Conservation (phyloP, 1,140 invertebrate species). For the Homarus americanus region DNA sequence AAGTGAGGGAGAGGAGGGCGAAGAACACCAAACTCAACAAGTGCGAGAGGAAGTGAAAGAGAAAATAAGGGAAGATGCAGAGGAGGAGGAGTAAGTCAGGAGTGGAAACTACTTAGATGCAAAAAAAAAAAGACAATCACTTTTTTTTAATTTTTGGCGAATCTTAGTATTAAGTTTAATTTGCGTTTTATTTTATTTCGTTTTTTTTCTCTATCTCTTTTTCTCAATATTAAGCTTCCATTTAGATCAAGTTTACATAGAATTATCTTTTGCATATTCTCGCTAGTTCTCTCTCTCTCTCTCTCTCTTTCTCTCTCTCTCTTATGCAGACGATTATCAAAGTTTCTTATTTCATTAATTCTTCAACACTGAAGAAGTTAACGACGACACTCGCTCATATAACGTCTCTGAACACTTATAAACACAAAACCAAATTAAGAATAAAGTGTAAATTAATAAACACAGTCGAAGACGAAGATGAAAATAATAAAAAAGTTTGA, state of each 20-base stretch:
- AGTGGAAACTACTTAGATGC: not conserved
- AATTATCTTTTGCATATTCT: not conserved
- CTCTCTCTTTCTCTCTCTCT: no score
- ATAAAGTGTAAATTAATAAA: no score
- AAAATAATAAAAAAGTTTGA: no score
- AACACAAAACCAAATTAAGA: no score
- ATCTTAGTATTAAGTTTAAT: not conserved
- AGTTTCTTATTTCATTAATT: no score
- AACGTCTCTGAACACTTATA: no score
- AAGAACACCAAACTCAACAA: not conserved
- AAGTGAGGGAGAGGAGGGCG: conserved; percentile 21
- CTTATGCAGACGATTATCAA: no score
- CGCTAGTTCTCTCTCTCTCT: not conserved
- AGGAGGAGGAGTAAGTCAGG: conserved; percentile 34
- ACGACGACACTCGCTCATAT: no score
- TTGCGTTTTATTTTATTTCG: not conserved
- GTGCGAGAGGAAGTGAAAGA: conserved; percentile 14
- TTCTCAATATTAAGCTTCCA: not conserved
- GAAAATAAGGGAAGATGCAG: conserved; percentile 23
- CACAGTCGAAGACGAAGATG: no score
- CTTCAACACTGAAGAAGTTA: no score
- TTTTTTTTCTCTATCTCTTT: not conserved
- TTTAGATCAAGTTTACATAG: not conserved
- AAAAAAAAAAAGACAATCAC: no score
- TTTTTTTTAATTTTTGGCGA: not conserved